Base-by-base conservation (phyloP, 2,113 vertebrate species). In the Oenanthe oenanthe region DNA sequence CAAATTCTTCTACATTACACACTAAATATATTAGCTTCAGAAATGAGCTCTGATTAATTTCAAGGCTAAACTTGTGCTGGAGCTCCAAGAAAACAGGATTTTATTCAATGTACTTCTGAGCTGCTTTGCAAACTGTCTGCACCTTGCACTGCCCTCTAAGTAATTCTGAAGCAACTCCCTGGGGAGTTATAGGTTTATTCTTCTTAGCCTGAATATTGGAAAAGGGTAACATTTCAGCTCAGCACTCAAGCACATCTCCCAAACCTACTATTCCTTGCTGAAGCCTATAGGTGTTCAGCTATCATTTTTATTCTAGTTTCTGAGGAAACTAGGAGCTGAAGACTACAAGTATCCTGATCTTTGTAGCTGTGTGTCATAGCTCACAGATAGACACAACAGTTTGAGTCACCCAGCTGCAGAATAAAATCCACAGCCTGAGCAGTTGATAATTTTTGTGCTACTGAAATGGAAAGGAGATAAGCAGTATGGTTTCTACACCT, bases 21-120 rank as follows among this genome's bases (percentile, higher is more conserved):
- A 80, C 51, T 80, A 58, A 77, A 86, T 87, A 84, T 56, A 65
- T 26, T 79, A 72, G 18, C 38, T 73, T 76, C n/a, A 73, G 51
- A 93, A 91, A 86, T 43, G 45, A 43, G 5, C 50, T 73, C 15
- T 70, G 31, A 60, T 86, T 38, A 21, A 68, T 84, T 80, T 66
- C 31, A 70, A 65, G n/a, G 17, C 18, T 53, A 45, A 65, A 65
- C 80, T 83, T 70, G n/a, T 81, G 22, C 28, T 34, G 32, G 12
- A 84, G 32, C 15, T 66, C 38, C 47, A 89, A 73, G 80, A 92
- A 89, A 42, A 14, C 7, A 57, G 29, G 20, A 60, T 85, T 92
- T 91, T 89, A 47, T 66, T 61, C 32, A 13, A 7, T 13, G 34
- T 53, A 38, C 29, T 40, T 75, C 43, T 57, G 9, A 72, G 34